Conservation (phyloP, 2,113 vertebrate species). For the Nanorana parkeri region DNA sequence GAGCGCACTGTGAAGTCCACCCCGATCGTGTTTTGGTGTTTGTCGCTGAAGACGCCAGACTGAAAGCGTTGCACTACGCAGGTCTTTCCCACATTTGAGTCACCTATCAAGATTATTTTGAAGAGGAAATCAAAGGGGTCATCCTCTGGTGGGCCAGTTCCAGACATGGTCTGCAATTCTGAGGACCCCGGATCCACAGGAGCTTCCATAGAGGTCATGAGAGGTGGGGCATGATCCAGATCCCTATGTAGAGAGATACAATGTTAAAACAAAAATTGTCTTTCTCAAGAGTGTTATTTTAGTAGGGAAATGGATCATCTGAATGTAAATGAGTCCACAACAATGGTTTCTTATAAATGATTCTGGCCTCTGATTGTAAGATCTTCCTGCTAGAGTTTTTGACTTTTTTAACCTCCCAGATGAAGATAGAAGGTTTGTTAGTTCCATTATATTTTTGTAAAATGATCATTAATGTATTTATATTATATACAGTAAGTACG, state of each 20-base stretch:
- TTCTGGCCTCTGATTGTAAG: too few relatives aligned
- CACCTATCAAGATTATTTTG: conserved; percentile 94
- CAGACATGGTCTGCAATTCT: conserved; percentile 73
- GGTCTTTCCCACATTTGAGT: conserved; percentile 95
- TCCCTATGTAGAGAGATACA: neutral
- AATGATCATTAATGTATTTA: too few relatives aligned
- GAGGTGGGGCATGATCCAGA: neutral
- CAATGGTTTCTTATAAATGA: too few relatives aligned
- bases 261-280: neutral
- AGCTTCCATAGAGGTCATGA: neutral
- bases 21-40: conserved; percentile 93
- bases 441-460: too few relatives aligned
- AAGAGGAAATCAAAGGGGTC: conserved; percentile 92
- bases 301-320: too few relatives aligned
- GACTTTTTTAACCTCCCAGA: too few relatives aligned
- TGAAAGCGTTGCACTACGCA: conserved; percentile 93
- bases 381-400: too few relatives aligned
- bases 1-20: conserved; percentile 94
- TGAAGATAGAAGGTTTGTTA: too few relatives aligned
- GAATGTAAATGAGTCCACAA: too few relatives aligned
- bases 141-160: conserved; percentile 71
- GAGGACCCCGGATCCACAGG: neutral
- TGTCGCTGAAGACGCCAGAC: conserved; percentile 83
- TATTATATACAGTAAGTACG: too few relatives aligned
- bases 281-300: too few relatives aligned